Evolutionary conservation across 2,888 invertebrate species (phyloP).

Genomic region (Keiferia lycopersicella): DNA sequence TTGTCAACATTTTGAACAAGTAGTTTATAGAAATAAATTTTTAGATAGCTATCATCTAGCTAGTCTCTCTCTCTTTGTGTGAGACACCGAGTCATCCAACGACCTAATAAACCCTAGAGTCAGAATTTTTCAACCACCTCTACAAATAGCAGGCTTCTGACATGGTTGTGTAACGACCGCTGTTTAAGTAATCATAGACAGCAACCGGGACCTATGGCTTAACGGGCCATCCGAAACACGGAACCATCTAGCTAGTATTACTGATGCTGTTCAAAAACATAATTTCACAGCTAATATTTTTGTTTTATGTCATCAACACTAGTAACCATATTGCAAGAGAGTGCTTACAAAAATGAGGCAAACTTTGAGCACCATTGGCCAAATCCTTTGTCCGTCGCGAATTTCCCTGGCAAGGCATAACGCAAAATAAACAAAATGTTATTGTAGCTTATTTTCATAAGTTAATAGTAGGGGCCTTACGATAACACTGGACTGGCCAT

Average conservation of each 20-base stretch:
- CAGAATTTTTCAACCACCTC: too few species aligned
- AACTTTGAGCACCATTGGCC: slow-evolving; percentile 53
- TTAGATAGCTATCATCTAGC: too few species aligned
- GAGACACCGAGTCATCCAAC: too few species aligned
- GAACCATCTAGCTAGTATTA: too few species aligned
- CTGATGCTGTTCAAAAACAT: neutral
- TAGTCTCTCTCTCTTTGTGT: too few species aligned
- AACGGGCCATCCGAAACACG: too few species aligned
- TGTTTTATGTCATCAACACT: neutral
- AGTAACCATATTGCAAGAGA: neutral
- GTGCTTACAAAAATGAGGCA: neutral
- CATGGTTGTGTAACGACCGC: neutral
- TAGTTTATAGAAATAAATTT: neutral
- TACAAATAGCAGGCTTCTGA: too few species aligned
- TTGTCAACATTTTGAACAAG: slow-evolving; percentile 38
- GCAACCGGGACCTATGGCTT: too few species aligned
- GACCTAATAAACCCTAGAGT: too few species aligned
- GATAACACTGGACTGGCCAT: slow-evolving; percentile 41
- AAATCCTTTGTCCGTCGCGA: slow-evolving; percentile 62
- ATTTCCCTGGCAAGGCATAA: slow-evolving; percentile 71
- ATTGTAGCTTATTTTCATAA: slow-evolving; percentile 81
- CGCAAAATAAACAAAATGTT: slow-evolving; percentile 79
- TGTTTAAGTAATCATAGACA: neutral
- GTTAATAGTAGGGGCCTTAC: slow-evolving; percentile 66
- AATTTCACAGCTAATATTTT: neutral